Evolutionary conservation across 2,888 invertebrate genomes (phyloP), one percentile per base, ranked within the genome.

Genomic region (Trissolcus japonicus): DNA sequence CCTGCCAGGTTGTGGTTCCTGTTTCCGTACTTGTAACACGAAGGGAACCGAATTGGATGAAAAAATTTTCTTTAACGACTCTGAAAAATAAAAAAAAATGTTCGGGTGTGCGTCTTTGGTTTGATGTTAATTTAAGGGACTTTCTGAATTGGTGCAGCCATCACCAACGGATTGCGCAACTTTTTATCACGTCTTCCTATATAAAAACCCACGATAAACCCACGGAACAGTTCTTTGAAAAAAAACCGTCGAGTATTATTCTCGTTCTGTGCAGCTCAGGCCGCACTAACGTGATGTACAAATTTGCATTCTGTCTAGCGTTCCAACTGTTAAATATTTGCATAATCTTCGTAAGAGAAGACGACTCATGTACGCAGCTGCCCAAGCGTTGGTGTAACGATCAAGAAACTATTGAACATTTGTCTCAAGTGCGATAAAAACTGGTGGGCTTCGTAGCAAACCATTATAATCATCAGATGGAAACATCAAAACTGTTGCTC

Each of bases 221-320:
- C 62, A 76, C 76, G 54, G 54, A 19, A 14, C 13, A 68, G 63
- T 69, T 62, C 61, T 40, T 61, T 67, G 19, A 57, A 74, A 35
- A n/a, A 62, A 46, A 66, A 61, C 60, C 57, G 60, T 65, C 65
- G 57, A 62, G 63, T 63, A 67, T 74, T 50, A 75, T 74, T 57
- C 62, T 48, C 75, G 59, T 75, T 78, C 46, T 53, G 59, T 53
- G 57, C 55, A 61, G 48, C 67, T 78, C 62, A 74, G 74, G 71
- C 78, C 62, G 74, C 62, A 71, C 71, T 74, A 78, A 78, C 66
- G 66, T 74, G 66, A 78, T 74, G 74, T 74, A 74, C 78, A 74
- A 74, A 78, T 78, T 78, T 78, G 74, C 78, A 74, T 78, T 73
- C 53, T 66, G 69, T 53, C 65, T 63, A 77, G 73, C 73, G 73